Evolutionary conservation across 1,140 invertebrate genomes (phyloP).

Genomic region (Heterodera carotae): DNA sequence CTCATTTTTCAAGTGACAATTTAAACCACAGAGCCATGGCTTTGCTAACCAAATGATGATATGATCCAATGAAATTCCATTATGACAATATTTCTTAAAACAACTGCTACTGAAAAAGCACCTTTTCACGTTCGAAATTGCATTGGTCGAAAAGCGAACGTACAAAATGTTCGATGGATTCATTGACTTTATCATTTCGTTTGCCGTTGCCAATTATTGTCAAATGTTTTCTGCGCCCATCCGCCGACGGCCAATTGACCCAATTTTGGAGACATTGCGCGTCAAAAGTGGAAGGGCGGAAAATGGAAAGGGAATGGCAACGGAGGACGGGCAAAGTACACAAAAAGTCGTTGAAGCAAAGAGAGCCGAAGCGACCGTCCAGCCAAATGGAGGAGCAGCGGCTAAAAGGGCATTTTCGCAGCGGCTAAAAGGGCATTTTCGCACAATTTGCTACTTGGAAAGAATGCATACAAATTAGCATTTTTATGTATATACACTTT

Average conservation of each 20-base stretch:
- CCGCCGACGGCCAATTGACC: background rate
- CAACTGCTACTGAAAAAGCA: too few relatives aligned
- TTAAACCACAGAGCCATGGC: too few relatives aligned
- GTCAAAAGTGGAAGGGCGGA: background rate
- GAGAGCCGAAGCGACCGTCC: background rate
- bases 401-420: background rate
- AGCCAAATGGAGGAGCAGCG: background rate
- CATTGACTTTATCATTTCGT: background rate
- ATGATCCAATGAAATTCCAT: too few relatives aligned
- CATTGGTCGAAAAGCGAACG: background rate
- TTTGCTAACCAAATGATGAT: too few relatives aligned
- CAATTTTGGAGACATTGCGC: background rate
- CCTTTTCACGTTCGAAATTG: background rate
- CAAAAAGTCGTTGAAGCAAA: background rate
- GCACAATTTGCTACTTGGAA: too few relatives aligned
- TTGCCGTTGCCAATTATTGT: background rate
- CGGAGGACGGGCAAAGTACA: background rate
- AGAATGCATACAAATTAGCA: too few relatives aligned
- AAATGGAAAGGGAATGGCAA: background rate
- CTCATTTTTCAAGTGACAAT: too few relatives aligned
- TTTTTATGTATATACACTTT: too few relatives aligned
- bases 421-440: too few relatives aligned
- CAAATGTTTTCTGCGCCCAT: background rate
- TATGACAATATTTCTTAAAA: too few relatives aligned
- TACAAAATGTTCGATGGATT: background rate